Percentiles rank a stretch among this genome's conserved stretches.
phyloP scores from a whole-genome alignment of 2,113 vertebrate genomes.

The Pseudopodoces humilis region DNA sequence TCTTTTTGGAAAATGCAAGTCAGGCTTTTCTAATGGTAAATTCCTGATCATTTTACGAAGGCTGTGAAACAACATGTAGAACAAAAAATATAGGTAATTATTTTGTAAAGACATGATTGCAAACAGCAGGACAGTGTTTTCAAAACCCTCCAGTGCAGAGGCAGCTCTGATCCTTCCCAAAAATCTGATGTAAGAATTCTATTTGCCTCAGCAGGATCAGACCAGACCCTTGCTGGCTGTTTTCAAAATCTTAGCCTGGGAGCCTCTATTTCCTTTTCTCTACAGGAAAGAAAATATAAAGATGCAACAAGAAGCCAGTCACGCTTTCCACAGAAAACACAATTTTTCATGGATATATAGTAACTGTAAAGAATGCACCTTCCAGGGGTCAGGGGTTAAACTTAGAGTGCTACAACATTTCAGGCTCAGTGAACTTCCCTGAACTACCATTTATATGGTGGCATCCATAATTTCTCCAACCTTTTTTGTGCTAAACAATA shows the following conservation, averaged over 20 bases:
- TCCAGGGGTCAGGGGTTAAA: neutral
- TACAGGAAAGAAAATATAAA: neutral
- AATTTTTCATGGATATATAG: neutral
- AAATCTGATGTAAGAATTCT: neutral
- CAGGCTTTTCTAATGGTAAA: neutral
- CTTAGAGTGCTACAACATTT: neutral
- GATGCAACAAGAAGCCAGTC: neutral
- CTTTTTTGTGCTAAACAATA: neutral
- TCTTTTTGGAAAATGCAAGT: neutral
- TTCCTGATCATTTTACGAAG: neutral
- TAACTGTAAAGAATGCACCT: neutral
- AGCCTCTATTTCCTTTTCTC: neutral
- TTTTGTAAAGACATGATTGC: neutral
- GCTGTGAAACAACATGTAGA: neutral
- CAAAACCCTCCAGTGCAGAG: neutral
- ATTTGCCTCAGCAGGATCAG: neutral
- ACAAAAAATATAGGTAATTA: neutral
- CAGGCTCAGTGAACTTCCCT: neutral
- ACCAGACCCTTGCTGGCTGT: neutral
- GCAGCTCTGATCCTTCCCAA: neutral
- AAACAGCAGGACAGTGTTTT: neutral
- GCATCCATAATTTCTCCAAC: neutral
- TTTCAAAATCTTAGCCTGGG: neutral
- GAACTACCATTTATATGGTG: neutral
- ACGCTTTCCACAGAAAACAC: neutral